Evolutionary conservation across 2,888 invertebrate species (phyloP), one percentile per base, ranked within the genome.

Genomic region (Cryptosula pallasiana): DNA sequence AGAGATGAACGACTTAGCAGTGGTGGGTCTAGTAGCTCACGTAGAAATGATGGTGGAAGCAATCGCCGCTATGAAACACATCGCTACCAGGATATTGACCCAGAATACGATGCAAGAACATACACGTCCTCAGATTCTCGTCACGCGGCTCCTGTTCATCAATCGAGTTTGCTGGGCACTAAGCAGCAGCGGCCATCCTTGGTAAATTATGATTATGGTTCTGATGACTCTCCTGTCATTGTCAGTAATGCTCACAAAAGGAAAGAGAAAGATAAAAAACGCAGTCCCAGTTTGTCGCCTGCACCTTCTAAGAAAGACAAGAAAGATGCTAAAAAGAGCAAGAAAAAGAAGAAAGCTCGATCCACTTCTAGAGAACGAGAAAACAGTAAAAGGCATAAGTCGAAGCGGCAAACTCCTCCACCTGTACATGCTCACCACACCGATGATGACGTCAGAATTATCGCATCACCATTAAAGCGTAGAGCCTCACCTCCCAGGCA

Each of bases 41-140:
- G 63, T 5, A 27, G 63, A 32, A 32, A 27, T 32, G 63, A 63
- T 63, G 45, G 45, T 45, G 45, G 45, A 13, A n/a, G n/a, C n/a
- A 55, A 55, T 55, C 29, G 63, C 2, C 20, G 32, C 3, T 63
- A 63, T 69, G 29, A 32, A n/a, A 20, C 3, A 20, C 25, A 32
- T 32, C 35, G 36, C 3, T 25, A 54, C 20, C 32, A 72, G n/a
- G 69, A 35, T 20, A 63, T 72, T 2, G 73, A 73, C 35, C 73
- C 73, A 55, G 81, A 81, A 74, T 81, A 75, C 74, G 81, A 81
- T 75, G 81, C 81, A 25, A 76, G 81, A 71, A 75, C 79, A 23
- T 81, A 81, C 72, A 74, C 79, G 27, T n/a, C 13, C 9, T 45
- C 20, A 20, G 23, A 55, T 13, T 63, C 63, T 9, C 35, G 36